Conservation (phyloP, 2,113 vertebrate species). For the Bambusicola thoracicus region DNA sequence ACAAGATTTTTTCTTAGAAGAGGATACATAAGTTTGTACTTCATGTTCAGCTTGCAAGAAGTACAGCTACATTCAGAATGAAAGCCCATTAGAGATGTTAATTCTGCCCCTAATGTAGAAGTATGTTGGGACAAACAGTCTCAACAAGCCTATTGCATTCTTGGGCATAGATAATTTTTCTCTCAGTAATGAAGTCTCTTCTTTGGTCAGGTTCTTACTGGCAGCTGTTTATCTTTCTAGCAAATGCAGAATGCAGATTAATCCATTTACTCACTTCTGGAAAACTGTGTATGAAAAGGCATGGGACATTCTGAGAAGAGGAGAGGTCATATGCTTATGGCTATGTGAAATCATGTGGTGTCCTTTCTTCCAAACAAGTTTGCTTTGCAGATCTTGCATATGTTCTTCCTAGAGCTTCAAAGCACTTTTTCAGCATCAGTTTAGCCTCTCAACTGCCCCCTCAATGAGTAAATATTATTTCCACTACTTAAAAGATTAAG, state of each 20-base stretch:
- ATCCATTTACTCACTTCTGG: constrained; percentile 33
- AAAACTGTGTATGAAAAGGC: not conserved
- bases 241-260: constrained; percentile 12
- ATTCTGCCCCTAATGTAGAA: not conserved
- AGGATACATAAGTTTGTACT: not conserved
- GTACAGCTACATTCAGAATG: not conserved
- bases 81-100: not conserved
- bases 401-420: not conserved
- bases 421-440: not conserved
- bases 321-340: not conserved
- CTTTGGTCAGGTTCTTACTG: constrained; percentile 49
- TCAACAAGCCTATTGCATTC: constrained; percentile 10
- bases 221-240: constrained; percentile 53
- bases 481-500: constrained; percentile 50
- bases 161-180: not conserved
- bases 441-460: not conserved
- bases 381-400: not conserved
- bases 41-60: not conserved
- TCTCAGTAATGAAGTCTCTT: not conserved
- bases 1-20: not conserved
- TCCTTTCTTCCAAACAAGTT: constrained; percentile 1
- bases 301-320: not conserved
- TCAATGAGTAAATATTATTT: constrained; percentile 49
- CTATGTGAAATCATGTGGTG: not conserved
- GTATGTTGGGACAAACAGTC: not conserved